Conservation (phyloP, 2,113 vertebrate species). For the Phalacrocorax aristotelis region DNA sequence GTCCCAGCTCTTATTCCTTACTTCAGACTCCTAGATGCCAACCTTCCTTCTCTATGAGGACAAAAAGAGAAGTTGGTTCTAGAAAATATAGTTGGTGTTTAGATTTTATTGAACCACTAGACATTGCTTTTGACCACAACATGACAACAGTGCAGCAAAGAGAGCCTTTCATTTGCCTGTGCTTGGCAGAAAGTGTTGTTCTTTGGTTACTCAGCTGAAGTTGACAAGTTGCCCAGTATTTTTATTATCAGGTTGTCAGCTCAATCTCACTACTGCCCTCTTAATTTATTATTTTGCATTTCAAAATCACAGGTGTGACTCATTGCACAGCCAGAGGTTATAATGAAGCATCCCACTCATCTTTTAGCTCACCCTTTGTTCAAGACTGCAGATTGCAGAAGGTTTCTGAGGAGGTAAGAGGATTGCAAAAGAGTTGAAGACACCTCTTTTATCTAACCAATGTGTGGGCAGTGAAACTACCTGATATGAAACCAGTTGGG, state of each 20-base stretch:
- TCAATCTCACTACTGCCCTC: conserved; percentile 58
- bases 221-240: conserved; percentile 61
- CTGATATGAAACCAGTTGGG: conserved; percentile 41
- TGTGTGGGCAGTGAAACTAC: conserved; percentile 60
- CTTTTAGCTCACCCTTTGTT: conserved; percentile 58
- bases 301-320: conserved; percentile 64
- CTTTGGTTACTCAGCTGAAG: conserved; percentile 57
- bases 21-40: neutral
- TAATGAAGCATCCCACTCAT: conserved; percentile 68
- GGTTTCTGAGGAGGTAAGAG: conserved; percentile 49
- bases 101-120: conserved; percentile 47
- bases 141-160: conserved; percentile 28
- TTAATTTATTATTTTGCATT: conserved; percentile 63
- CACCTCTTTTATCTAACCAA: conserved; percentile 46
- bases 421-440: conserved; percentile 38
- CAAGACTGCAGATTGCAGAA: conserved; percentile 51
- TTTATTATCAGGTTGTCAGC: conserved; percentile 62
- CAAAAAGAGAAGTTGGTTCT: neutral
- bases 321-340: conserved; percentile 64
- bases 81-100: conserved; percentile 24
- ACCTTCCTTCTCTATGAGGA: neutral
- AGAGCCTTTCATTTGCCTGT: conserved; percentile 18
- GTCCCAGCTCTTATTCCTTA: neutral
- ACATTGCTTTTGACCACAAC: conserved; percentile 32
- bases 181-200: conserved; percentile 34